Base-by-base conservation (phyloP, 2,113 vertebrate genomes). In the Cryptomyrus ogoouensis region DNA sequence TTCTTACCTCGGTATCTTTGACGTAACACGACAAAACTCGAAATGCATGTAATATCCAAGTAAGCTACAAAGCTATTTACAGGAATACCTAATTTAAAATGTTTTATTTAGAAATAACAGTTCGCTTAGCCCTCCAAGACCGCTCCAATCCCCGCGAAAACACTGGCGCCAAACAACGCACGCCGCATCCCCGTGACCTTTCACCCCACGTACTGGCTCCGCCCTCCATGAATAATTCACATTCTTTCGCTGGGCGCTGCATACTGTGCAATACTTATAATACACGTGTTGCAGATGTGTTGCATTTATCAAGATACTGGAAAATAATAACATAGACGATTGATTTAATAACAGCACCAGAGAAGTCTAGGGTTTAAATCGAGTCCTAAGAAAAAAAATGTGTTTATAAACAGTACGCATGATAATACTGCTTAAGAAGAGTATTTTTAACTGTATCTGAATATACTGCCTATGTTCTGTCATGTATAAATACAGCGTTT, bases 111-210 rank as follows among this genome's bases (percentile, higher is more conserved):
- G 31, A 9, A 66, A 49, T 42, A 42, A 15, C 3, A n/a, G 52
- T 24, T 46, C 66, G 15, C 62, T 24, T 19, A 13, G 19, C 49
- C 47, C 87, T 8, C 88, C 89, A 21, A 21, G 56, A 35, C n/a
- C 49, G 27, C 83, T 44, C 19, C 31, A 70, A 90, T 62, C 93
- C 94, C 95, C 95, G 95, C 96, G 95, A 96, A 96, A 94, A 93
- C 89, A 91, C 95, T 96, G 95, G 96, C 96, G 96, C 96, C 95
- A 96, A 96, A 96, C 92, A 88, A 93, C 87, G 90, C 92, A 92
- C 89, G 90, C 77, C 46, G 44, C 39, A n/a, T 89, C 93, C 92
- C 91, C 89, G 90, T 94, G 90, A 95, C 94, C 95, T 96, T 90
- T 96, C 94, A 96, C 95, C 95, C 91, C 35, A 1, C 5, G 42